Evolutionary conservation across 2,888 invertebrate species (phyloP).

Genomic region (Agrochola lota): DNA sequence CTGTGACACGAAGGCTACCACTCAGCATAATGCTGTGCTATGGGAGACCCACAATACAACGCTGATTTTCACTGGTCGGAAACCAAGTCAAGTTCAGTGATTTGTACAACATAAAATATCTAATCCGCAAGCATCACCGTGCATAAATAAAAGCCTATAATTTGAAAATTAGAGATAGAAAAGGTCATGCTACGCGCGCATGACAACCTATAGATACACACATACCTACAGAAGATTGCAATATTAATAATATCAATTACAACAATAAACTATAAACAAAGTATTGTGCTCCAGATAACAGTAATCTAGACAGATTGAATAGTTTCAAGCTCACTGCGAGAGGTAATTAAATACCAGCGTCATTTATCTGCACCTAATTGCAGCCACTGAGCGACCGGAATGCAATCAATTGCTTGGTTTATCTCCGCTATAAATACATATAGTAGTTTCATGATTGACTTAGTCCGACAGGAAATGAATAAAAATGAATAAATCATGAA

Average conservation of each 20-base stretch:
- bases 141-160: too few relatives aligned
- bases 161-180: too few relatives aligned
- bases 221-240: neutral
- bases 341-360: constrained; percentile 46
- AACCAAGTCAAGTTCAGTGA: too few relatives aligned
- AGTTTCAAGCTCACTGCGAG: constrained; percentile 17
- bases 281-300: constrained; percentile 29
- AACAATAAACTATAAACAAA: constrained; percentile 8
- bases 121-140: too few relatives aligned
- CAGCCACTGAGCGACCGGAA: constrained; percentile 19
- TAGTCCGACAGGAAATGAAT: neutral
- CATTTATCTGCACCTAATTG: constrained; percentile 40
- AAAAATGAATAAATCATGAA: neutral
- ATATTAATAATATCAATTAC: neutral
- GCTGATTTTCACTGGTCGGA: too few relatives aligned
- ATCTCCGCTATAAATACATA: constrained; percentile 2
- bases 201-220: neutral
- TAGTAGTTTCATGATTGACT: neutral
- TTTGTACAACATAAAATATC: too few relatives aligned
- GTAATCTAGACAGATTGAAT: constrained; percentile 23
- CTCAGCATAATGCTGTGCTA: too few relatives aligned
- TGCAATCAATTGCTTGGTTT: constrained; percentile 33
- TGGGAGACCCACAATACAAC: too few relatives aligned
- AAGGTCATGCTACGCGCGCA: neutral
- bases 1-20: too few relatives aligned